A percentile compares a stretch with the other conserved stretches of the same genome.
phyloP scores from a whole-genome alignment of 2,888 invertebrate genomes.

The Metacarcinus magister region DNA sequence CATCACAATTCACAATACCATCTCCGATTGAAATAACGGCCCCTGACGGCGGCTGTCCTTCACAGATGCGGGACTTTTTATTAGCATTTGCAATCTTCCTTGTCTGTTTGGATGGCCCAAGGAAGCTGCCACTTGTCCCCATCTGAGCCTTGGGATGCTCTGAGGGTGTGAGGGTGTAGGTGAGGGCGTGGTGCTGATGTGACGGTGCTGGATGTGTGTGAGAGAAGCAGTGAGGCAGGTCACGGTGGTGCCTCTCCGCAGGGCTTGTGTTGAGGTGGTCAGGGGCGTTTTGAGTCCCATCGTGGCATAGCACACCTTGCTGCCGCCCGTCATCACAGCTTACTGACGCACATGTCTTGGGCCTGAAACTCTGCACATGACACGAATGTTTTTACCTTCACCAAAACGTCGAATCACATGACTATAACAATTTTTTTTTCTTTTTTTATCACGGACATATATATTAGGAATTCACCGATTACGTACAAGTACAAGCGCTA shows the following conservation, averaged over 20 bases:
- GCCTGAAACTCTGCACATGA: neutral
- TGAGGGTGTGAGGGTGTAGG: neutral
- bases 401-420: too few species aligned
- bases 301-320: too few species aligned
- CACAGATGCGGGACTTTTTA: neutral
- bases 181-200: neutral
- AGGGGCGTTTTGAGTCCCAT: neutral
- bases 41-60: neutral
- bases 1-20: neutral
- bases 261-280: neutral
- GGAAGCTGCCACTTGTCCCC: neutral
- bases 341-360: neutral
- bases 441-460: too few species aligned
- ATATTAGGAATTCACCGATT: too few species aligned
- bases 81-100: neutral
- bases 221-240: neutral
- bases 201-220: neutral
- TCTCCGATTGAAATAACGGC: neutral
- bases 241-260: neutral
- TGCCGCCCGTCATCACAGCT: neutral
- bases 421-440: too few species aligned
- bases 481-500: too few species aligned
- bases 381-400: too few species aligned
- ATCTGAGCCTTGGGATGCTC: neutral
- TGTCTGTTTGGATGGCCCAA: neutral